Base-by-base conservation (phyloP, 1,140 invertebrate species). In the Pseudomyrmex cubaensis region DNA sequence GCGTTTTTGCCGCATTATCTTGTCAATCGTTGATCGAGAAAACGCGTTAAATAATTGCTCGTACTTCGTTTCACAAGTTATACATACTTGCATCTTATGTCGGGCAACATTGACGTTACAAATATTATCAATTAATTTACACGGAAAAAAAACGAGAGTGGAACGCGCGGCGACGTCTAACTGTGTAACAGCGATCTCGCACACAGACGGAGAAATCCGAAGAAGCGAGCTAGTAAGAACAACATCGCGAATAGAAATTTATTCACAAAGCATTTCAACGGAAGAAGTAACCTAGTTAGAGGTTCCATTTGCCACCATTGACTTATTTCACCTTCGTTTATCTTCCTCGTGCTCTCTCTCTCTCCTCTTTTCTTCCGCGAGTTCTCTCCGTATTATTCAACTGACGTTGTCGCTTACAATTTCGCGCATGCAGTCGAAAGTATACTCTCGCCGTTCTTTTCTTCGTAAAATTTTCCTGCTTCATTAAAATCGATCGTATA, bases 231-330 rank as follows among this genome's bases (percentile, higher is more conserved):
- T 15, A 56, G 22, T 8, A 70, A 66, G 56, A 54, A 69, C 57
- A 52, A 54, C 69, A n/a, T 54, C 35, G 35, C 22, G 77, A 82
- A 89, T 78, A 74, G 62, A 69, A 90, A 90, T 87, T 87, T 86
- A 87, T 89, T 89, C 88, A 62, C n/a, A 67, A 48, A 25, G 63
- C 66, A 84, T 90, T 35, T 78, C 59, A 22, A n/a, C 64, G 10
- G 10, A 35, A 35, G 54, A 59, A 64, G 52, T 87, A 83, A 86
- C 66, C 25, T 17, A 64, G 83, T 89, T 87, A 89, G 59, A 80
- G 50, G 12, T 17, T 72, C 62, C 56, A 85, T 85, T 66, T 82
- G 76, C 62, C 25, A n/a, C 13, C 64, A 17, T 56, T 44, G 46
- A 54, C 10, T 84, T 82, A 44, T 50, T 20, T 63, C 17, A 15